Evolutionary conservation across 2,888 invertebrate species (phyloP).

Genomic region (Acleris holmiana): DNA sequence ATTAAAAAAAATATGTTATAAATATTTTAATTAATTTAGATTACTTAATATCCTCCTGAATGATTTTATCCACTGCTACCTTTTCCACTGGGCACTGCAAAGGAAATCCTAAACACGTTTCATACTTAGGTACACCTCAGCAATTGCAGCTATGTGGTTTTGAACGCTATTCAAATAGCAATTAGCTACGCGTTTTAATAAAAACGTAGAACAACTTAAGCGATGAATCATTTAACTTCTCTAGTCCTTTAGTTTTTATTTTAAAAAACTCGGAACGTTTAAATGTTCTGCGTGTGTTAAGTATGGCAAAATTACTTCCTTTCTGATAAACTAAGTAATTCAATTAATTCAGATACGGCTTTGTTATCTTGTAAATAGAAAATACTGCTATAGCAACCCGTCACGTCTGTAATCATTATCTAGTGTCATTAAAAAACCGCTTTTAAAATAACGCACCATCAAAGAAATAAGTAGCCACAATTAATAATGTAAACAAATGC

Average conservation of each 20-base stretch:
- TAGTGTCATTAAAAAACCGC: constrained; percentile 15
- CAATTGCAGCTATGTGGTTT: constrained; percentile 13
- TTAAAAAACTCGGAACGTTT: too few species aligned
- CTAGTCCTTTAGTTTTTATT: too few species aligned
- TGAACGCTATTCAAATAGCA: constrained; percentile 26
- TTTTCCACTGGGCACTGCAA: constrained; percentile 3
- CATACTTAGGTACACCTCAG: constrained; percentile 8
- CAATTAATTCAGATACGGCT: not conserved
- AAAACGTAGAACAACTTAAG: constrained; percentile 7
- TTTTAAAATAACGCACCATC: constrained; percentile 31
- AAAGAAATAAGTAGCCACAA: constrained; percentile 37
- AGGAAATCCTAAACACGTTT: constrained; percentile 36
- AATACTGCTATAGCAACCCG: constrained; percentile 5
- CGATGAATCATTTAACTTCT: too few species aligned
- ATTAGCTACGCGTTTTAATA: constrained; percentile 14
- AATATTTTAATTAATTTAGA: too few species aligned
- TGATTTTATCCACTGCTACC: not conserved
- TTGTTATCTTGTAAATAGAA: constrained; percentile 9
- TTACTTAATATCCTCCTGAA: not conserved
- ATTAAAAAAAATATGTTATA: too few species aligned
- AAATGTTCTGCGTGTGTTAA: too few species aligned
- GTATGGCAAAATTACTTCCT: too few species aligned
- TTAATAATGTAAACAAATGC: constrained; percentile 38
- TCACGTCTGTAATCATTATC: constrained; percentile 5
- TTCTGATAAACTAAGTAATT: too few species aligned